phyloP scores from a whole-genome alignment of 1,140 invertebrate species.

The Macrotrachela quadricornifera region DNA sequence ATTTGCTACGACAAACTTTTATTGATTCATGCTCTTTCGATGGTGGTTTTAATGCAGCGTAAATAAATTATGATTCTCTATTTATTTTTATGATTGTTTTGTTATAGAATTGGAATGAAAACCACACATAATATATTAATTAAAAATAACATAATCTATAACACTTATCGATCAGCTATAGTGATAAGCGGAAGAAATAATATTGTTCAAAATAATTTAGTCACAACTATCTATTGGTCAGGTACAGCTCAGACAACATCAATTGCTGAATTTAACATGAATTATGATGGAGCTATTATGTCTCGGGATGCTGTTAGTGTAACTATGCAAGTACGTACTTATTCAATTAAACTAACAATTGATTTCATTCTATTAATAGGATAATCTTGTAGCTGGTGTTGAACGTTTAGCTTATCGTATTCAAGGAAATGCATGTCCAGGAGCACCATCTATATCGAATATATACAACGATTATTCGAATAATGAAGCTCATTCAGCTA shows the following conservation, averaged over 20 bases:
- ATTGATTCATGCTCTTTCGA: neutral
- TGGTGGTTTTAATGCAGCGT: neutral
- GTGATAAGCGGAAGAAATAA: neutral
- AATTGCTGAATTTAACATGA: slow-evolving; percentile 12
- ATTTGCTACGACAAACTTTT: slow-evolving; percentile 8
- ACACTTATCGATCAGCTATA: slow-evolving; percentile 2
- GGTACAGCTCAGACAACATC: slow-evolving; percentile 8
- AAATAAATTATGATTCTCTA: no score
- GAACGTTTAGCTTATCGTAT: slow-evolving; percentile 15
- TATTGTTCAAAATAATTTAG: slow-evolving; percentile 15
- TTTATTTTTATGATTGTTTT: no score
- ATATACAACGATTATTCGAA: slow-evolving; percentile 7
- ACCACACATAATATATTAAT: neutral
- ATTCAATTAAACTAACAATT: no score
- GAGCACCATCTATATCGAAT: neutral
- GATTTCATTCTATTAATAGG: no score
- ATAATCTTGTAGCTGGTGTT: slow-evolving; percentile 17
- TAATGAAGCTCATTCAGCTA: slow-evolving; percentile 12
- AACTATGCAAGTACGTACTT: slow-evolving; percentile 3
- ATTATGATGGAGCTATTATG: slow-evolving; percentile 14
- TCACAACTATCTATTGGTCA: slow-evolving; percentile 13
- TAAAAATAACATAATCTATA: slow-evolving; percentile 3
- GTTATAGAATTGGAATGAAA: neutral
- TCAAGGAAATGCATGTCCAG: slow-evolving; percentile 9
- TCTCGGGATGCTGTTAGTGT: slow-evolving; percentile 11